Conservation (phyloP, 2,113 vertebrate species). For the Motacilla tschutschensis region DNA sequence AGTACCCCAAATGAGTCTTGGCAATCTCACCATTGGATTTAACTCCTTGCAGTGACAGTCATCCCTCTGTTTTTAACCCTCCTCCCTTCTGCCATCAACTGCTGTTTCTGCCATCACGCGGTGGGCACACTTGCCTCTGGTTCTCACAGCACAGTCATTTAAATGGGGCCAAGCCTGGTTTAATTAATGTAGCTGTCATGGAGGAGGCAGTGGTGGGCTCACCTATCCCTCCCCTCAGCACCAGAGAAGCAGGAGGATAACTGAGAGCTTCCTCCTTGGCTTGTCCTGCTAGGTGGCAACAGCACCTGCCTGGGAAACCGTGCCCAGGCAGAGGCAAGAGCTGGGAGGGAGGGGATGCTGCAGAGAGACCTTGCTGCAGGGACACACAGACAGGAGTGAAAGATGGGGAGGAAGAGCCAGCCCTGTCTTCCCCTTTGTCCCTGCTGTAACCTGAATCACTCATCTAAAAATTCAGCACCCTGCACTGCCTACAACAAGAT, state of each 20-base stretch:
- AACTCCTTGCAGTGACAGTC: background rate
- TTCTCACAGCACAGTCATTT: background rate
- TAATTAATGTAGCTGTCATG: background rate
- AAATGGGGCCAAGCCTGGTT: background rate
- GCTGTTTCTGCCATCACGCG: background rate
- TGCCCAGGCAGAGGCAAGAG: background rate
- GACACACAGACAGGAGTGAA: background rate
- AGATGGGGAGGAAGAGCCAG: background rate
- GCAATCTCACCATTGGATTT: background rate
- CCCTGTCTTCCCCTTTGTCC: background rate
- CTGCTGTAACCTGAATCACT: background rate
- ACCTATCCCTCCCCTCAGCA: fast-evolving
- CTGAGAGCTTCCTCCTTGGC: background rate
- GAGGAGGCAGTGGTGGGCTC: background rate
- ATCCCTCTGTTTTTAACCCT: background rate
- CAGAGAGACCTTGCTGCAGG: background rate
- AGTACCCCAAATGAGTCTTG: background rate
- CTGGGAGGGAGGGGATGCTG: background rate
- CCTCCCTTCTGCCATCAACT: background rate
- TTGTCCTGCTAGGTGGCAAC: background rate
- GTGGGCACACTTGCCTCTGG: fast-evolving
- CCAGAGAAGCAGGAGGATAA: background rate
- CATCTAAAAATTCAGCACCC: background rate
- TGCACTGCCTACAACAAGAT: background rate
- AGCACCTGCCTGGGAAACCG: background rate